phyloP scores from a whole-genome alignment of 2,113 vertebrate genomes.

The Neodontobutis hainanensis region DNA sequence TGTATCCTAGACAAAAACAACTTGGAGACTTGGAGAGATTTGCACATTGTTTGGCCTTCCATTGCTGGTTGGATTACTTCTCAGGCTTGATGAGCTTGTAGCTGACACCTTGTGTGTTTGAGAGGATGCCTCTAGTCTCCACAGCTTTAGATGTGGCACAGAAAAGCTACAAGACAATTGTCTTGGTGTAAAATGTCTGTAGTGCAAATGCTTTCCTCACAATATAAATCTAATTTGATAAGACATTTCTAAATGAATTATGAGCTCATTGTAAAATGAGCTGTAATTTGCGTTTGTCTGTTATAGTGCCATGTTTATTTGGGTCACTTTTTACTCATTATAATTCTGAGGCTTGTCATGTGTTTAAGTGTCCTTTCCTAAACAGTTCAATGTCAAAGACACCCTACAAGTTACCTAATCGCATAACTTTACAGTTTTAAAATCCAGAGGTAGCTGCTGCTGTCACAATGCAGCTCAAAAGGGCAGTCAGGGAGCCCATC shows the following conservation, averaged over 20 bases:
- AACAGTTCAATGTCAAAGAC: slow-evolving; percentile 1
- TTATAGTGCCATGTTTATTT: no score
- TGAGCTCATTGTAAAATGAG: neutral
- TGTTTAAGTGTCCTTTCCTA: no score
- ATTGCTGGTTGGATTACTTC: slow-evolving; percentile 49
- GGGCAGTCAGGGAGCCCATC: slow-evolving; percentile 44
- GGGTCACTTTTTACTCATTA: no score
- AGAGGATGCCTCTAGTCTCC: slow-evolving; percentile 5
- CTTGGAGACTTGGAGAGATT: slow-evolving; percentile 50
- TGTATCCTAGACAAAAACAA: slow-evolving; percentile 56
- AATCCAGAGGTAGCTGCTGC: no score
- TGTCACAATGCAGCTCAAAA: slow-evolving; percentile 35
- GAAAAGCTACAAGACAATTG: neutral
- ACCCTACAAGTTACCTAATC: neutral
- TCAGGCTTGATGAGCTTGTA: slow-evolving; percentile 46
- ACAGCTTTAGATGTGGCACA: slow-evolving; percentile 15
- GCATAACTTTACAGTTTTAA: neutral
- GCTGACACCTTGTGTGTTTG: slow-evolving; percentile 34
- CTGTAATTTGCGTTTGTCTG: no score
- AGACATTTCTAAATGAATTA: neutral
- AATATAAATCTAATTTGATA: no score
- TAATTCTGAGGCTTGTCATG: no score
- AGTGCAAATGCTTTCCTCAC: neutral
- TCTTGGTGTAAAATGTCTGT: neutral
- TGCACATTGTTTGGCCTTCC: slow-evolving; percentile 49